Evolutionary conservation across 2,113 vertebrate species (phyloP).

Genomic region (Perca schrenkii): DNA sequence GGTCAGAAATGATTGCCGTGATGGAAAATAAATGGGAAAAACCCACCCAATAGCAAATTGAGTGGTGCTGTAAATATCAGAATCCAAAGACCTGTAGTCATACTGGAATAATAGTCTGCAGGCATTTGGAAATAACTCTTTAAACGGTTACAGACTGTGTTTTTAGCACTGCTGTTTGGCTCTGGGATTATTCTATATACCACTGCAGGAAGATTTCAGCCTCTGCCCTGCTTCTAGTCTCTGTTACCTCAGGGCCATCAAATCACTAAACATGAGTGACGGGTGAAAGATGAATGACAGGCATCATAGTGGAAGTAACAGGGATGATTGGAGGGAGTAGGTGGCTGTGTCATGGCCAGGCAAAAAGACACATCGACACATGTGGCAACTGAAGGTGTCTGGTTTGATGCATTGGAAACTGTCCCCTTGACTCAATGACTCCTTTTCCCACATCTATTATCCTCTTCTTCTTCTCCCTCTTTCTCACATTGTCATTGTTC

Average conservation of each 20-base stretch:
- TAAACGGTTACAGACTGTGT: slow-evolving; percentile 7
- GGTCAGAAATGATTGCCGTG: slow-evolving; percentile 45
- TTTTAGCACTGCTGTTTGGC: slow-evolving; percentile 8
- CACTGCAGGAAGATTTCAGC: background rate
- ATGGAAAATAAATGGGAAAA: slow-evolving; percentile 55
- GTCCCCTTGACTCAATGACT: slow-evolving; percentile 39
- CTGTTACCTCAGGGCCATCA: slow-evolving; percentile 33
- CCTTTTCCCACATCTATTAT: slow-evolving; percentile 5
- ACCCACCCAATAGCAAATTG: slow-evolving; percentile 19
- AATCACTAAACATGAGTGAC: slow-evolving; percentile 45
- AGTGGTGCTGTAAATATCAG: slow-evolving; percentile 37
- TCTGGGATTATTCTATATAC: background rate
- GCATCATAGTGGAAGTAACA: slow-evolving; percentile 46
- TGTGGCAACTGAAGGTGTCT: slow-evolving; percentile 37
- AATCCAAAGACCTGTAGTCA: background rate
- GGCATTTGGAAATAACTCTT: slow-evolving; percentile 19
- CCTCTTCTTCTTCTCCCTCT: background rate
- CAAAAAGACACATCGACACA: slow-evolving; percentile 39
- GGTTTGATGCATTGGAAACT: slow-evolving; percentile 36
- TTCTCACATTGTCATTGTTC: background rate
- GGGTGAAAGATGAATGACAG: slow-evolving; percentile 54
- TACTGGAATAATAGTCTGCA: slow-evolving; percentile 1
- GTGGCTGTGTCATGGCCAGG: slow-evolving; percentile 48
- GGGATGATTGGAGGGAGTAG: slow-evolving; percentile 53
- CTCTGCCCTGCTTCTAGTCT: background rate